These are phyloP conservation scores for Meleagris gallopavo DNA, from an alignment of 2,113 vertebrate genomes.

Conservation along the genomic window DNA sequence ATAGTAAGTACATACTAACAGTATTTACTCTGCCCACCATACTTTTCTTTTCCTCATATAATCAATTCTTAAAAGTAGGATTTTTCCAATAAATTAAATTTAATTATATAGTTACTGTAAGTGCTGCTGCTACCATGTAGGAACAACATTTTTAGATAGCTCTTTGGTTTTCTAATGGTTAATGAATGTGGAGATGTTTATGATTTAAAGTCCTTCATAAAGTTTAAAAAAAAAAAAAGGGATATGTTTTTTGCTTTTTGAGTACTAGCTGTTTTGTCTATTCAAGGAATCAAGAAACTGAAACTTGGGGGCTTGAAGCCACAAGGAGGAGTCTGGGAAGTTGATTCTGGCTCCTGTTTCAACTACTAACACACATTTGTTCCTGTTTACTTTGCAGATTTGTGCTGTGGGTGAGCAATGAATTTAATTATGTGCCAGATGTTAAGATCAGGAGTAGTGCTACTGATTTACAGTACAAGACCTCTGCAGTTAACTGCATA, in stretches of 20 bases:
- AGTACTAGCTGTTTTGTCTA: neutral
- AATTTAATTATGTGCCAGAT: conserved; percentile 6
- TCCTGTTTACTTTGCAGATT: neutral
- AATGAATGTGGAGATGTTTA: neutral
- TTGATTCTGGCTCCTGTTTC: neutral
- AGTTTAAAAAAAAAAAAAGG: neutral
- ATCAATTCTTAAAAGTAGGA: neutral
- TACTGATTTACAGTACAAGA: neutral
- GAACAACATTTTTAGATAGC: neutral
- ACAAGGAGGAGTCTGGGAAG: neutral
- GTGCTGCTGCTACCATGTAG: neutral
- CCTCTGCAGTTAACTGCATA: neutral
- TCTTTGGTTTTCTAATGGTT: neutral
- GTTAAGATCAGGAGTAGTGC: neutral
- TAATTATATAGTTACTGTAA: neutral
- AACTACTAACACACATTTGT: neutral
- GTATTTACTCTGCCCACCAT: neutral
- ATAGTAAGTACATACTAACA: neutral
- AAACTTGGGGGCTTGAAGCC: neutral
- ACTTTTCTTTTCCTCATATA: neutral
- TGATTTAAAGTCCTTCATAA: neutral
- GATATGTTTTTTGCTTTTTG: neutral
- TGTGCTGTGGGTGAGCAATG: neutral
- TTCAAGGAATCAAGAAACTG: neutral
- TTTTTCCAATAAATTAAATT: neutral